These are phyloP conservation scores for Ameiurus melas DNA, from an alignment of 2,113 vertebrate genomes.

Conservation along the genomic window DNA sequence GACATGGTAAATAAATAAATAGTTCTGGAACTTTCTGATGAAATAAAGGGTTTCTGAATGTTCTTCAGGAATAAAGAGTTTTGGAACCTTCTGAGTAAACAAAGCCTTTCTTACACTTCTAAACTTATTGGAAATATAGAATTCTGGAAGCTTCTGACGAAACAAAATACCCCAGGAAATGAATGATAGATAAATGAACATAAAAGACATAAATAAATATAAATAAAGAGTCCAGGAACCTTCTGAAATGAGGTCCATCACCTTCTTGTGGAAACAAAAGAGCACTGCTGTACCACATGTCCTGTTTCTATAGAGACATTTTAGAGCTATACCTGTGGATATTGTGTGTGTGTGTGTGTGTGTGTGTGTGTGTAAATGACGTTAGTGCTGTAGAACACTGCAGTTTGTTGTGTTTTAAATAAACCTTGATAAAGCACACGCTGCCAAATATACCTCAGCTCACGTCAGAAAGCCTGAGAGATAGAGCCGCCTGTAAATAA, in stretches of 20 bases:
- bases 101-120: too few species aligned
- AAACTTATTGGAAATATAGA: too few species aligned
- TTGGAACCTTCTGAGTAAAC: neutral
- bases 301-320: neutral
- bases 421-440: neutral
- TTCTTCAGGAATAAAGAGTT: neutral
- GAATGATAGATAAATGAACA: neutral
- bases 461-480: constrained; percentile 57
- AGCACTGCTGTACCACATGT: neutral
- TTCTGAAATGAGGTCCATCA: too few species aligned
- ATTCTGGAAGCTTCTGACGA: neutral
- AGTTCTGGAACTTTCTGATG: neutral
- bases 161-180: neutral
- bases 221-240: too few species aligned
- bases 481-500: constrained; percentile 59
- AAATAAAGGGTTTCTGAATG: neutral
- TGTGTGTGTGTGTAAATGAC: neutral
- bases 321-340: neutral
- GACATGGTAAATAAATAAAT: too few species aligned
- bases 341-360: neutral
- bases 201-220: neutral
- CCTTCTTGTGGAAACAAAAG: neutral
- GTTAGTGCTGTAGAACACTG: neutral
- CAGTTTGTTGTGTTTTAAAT: neutral
- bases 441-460: constrained; percentile 56